A percentile compares a stretch with the other conserved stretches of the same genome.
phyloP scores from a whole-genome alignment of 2,888 invertebrate genomes.

The Lasioglossum zephyrum region DNA sequence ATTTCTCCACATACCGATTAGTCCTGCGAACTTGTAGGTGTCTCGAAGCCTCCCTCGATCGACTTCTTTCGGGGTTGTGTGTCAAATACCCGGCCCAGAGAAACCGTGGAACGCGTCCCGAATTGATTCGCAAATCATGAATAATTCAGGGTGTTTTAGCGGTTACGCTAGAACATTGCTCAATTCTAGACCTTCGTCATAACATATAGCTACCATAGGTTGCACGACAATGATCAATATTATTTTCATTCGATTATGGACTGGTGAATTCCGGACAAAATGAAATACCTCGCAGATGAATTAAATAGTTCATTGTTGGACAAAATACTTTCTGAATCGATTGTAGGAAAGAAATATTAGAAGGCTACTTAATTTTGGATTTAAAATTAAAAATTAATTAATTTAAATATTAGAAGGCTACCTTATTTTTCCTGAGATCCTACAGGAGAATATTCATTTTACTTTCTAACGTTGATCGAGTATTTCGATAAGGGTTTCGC shows the following conservation, averaged over 20 bases:
- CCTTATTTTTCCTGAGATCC: too few species aligned
- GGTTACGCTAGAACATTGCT: not conserved
- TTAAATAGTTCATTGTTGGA: too few species aligned
- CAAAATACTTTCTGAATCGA: not conserved
- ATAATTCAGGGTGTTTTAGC: not conserved
- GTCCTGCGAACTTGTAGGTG: conserved; percentile 33
- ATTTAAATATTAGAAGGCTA: not conserved
- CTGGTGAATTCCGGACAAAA: not conserved
- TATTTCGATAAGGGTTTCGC: too few species aligned
- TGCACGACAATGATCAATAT: not conserved
- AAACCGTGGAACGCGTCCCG: not conserved
- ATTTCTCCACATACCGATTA: conserved; percentile 45
- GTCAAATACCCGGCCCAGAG: not conserved
- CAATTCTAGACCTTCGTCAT: not conserved
- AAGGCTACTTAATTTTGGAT: not conserved
- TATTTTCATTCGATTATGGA: not conserved
- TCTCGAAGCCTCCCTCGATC: conserved; percentile 19
- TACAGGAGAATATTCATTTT: not conserved
- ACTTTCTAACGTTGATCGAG: not conserved
- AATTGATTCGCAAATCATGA: not conserved
- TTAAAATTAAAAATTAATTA: too few species aligned
- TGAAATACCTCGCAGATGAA: not conserved
- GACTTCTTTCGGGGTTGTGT: conserved; percentile 1
- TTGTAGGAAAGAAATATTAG: not conserved
- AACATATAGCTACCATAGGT: not conserved